Evolutionary conservation across 2,888 invertebrate species (phyloP).

Genomic region (Amblyjoppa proteus): DNA sequence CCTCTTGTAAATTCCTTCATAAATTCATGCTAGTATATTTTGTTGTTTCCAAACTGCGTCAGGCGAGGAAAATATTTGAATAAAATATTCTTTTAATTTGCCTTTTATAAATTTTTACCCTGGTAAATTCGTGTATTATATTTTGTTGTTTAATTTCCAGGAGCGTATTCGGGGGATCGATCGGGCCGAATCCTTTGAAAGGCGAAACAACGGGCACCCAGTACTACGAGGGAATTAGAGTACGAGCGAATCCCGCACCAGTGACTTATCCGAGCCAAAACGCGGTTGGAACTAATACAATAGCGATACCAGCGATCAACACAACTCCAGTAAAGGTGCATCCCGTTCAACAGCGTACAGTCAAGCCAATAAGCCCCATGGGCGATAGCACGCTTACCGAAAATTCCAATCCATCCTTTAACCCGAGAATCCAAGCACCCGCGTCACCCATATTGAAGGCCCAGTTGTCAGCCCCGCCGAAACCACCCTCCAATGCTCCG

Average conservation of each 20-base stretch:
- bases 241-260: conserved; percentile 88
- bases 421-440: conserved; percentile 86
- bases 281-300: conserved; percentile 71
- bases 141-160: conserved; percentile 84
- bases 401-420: conserved; percentile 74
- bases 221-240: conserved; percentile 90
- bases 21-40: no score
- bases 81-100: neutral
- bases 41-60: conserved; percentile 92
- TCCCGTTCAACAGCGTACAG: conserved; percentile 83
- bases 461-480: conserved; percentile 91
- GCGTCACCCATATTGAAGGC: conserved; percentile 94
- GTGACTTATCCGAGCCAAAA: conserved; percentile 84
- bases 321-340: conserved; percentile 86
- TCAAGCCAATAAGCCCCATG: conserved; percentile 81
- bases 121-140: neutral
- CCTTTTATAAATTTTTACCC: no score
- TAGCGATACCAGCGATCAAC: conserved; percentile 68
- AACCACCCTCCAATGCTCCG: conserved; percentile 82
- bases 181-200: conserved; percentile 92
- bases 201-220: conserved; percentile 87
- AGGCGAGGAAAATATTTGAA: conserved; percentile 86
- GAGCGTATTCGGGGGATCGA: conserved; percentile 92
- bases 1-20: neutral
- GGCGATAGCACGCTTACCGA: conserved; percentile 81